Base-by-base conservation (phyloP, 1,140 invertebrate species). In the Heliothis subflexa region DNA sequence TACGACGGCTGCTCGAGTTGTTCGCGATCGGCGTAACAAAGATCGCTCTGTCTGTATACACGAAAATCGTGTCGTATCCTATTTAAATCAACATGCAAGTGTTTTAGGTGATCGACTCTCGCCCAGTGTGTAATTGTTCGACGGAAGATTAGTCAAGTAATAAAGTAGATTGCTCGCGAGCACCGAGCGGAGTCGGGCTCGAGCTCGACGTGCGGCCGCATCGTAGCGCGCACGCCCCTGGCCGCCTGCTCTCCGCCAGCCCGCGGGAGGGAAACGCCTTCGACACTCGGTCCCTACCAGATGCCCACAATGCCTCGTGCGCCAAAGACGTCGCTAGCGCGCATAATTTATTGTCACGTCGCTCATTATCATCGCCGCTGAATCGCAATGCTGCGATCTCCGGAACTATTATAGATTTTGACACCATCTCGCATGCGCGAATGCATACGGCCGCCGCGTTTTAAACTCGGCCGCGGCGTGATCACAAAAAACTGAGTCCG, bases 341-440 rank as follows among this genome's bases (percentile, higher is more conserved):
- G 86, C 88, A 84, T 86, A 86, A 83, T 83, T 74, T 68, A 64
- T 79, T 68, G 84, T 82, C 82, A 80, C 84, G 70, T 28, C 84
- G 83, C 80, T 87, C 81, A 86, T 89, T 87, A 85, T 84, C 79
- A 89, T 85, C 79, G 74, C 75, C 81, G 79, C 81, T 86, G 83
- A 80, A 90, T 88, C 86, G 86, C 86, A 90, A 89, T 88, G 79
- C 81, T 82, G 81, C 85, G 88, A 91, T 89, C 88, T 92, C 87
- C 88, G 85, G 83, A 93, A 92, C 86, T 93, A 94, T 93, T 93
- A 92, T 94, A 94, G 91, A 93, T 94, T 94, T 94, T 94, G 92
- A 95, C 93, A 92, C 89, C 90, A 91, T 83, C 93, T 93, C 92
- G 93, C 94, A 94, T 94, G 94, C 92, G 94, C 93, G 89, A 92